phyloP scores from a whole-genome alignment of 2,113 vertebrate genomes.

The Myiozetetes cayanensis region DNA sequence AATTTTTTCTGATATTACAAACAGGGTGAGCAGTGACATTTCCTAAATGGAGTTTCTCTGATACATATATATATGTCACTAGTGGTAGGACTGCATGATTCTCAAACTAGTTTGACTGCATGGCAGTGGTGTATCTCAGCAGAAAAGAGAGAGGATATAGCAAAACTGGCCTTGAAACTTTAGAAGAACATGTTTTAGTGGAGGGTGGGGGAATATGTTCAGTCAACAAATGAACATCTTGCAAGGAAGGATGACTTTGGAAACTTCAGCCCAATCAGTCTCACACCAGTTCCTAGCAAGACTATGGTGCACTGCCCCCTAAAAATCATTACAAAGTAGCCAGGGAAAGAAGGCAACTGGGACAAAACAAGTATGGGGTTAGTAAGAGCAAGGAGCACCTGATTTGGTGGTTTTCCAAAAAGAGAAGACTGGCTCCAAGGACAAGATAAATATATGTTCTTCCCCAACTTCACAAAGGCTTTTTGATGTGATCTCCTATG shows the following conservation, averaged over 20 bases:
- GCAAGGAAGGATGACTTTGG: neutral
- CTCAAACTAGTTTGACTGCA: neutral
- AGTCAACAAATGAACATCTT: neutral
- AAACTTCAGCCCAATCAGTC: neutral
- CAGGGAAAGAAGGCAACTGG: neutral
- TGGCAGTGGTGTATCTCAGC: neutral
- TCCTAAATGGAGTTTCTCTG: neutral
- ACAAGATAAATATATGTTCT: neutral
- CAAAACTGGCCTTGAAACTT: neutral
- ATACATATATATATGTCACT: neutral
- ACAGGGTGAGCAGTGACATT: neutral
- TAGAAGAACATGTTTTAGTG: neutral
- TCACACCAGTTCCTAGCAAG: neutral
- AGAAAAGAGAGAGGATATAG: neutral
- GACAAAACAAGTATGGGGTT: neutral
- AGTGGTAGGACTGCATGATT: neutral
- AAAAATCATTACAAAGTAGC: neutral
- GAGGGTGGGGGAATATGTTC: neutral
- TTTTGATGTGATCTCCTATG: neutral
- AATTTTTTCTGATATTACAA: neutral
- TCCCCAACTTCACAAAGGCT: neutral
- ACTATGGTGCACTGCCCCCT: neutral
- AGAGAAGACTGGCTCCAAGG: neutral
- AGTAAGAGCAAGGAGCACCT: neutral
- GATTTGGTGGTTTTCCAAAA: neutral